Evolutionary conservation across 2,113 vertebrate genomes (phyloP).

Genomic region (Pteropus alecto): DNA sequence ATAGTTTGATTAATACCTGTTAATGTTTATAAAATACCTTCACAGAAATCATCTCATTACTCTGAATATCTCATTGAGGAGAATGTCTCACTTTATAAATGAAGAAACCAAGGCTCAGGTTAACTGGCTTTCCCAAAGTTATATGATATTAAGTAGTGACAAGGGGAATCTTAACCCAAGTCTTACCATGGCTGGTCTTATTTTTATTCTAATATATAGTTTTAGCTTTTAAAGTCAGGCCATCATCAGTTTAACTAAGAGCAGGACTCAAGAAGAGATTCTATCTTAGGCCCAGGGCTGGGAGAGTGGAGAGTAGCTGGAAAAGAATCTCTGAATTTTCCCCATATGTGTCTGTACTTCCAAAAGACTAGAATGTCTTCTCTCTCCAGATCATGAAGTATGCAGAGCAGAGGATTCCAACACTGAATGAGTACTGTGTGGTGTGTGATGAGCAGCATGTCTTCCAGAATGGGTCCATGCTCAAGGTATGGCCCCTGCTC

Average conservation of each 20-base stretch:
- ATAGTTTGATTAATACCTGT: not conserved
- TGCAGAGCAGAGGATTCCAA: slow-evolving; percentile 97
- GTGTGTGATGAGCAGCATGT: slow-evolving; percentile 99
- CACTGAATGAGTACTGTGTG: slow-evolving; percentile 98
- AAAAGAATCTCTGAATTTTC: slow-evolving; percentile 4
- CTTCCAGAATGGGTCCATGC: slow-evolving; percentile 99
- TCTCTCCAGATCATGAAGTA: slow-evolving; percentile 97
- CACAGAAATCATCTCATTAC: not conserved
- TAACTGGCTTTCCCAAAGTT: not conserved
- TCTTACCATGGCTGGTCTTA: not conserved
- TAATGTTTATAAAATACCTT: slow-evolving; percentile 26
- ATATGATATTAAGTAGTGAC: not conserved
- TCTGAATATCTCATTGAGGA: not conserved
- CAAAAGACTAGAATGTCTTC: not conserved
- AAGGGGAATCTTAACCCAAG: not conserved
- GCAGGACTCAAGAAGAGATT: not conserved
- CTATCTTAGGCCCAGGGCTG: not conserved
- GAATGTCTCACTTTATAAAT: not conserved
- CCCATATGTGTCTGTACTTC: not conserved
- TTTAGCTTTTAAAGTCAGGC: not conserved
- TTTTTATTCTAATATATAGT: not conserved
- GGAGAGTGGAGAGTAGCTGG: not conserved
- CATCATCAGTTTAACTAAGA: not conserved
- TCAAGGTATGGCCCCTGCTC: slow-evolving; percentile 87
- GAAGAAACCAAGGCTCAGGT: slow-evolving; percentile 15